Evolutionary conservation across 2,888 invertebrate genomes (phyloP).

Genomic region (Venustoraphidia nigricollis): DNA sequence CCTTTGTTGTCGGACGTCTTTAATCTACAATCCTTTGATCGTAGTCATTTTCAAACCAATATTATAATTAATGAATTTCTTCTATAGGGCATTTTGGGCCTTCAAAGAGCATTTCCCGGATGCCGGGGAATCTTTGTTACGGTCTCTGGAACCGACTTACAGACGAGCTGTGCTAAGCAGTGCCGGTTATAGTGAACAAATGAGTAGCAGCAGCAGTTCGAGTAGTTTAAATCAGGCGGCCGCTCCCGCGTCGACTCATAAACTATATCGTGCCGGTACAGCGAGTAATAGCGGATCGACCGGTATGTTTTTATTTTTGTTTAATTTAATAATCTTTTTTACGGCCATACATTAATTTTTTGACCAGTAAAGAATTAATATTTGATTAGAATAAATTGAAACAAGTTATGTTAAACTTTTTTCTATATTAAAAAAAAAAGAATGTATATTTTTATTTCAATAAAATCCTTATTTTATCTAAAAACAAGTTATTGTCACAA

Average conservation of each 20-base stretch:
- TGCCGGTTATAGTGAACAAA: slow-evolving; percentile 20
- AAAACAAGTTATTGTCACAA: no score
- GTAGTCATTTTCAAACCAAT: not conserved
- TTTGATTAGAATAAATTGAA: no score
- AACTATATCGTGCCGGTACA: slow-evolving; percentile 17
- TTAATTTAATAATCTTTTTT: no score
- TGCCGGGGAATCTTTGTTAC: slow-evolving; percentile 71
- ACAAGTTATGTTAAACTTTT: no score
- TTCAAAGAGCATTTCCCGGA: slow-evolving; percentile 84
- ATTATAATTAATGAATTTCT: not conserved
- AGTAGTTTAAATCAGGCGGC: slow-evolving; percentile 30
- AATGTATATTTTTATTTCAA: no score
- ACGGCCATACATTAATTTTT: no score
- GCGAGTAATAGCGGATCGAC: slow-evolving; percentile 15
- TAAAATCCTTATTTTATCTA: no score
- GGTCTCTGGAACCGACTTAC: slow-evolving; percentile 65
- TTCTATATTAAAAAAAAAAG: no score
- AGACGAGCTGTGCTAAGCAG: slow-evolving; percentile 38
- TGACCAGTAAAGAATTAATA: no score
- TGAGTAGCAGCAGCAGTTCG: slow-evolving; percentile 40
- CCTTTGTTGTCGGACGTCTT: no score
- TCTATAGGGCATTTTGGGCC: slow-evolving; percentile 69
- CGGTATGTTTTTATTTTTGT: slow-evolving; percentile 22
- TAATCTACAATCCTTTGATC: no score
- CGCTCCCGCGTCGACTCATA: slow-evolving; percentile 26